Base-by-base conservation (phyloP, 2,888 invertebrate genomes). In the Metallyticus violacea region DNA sequence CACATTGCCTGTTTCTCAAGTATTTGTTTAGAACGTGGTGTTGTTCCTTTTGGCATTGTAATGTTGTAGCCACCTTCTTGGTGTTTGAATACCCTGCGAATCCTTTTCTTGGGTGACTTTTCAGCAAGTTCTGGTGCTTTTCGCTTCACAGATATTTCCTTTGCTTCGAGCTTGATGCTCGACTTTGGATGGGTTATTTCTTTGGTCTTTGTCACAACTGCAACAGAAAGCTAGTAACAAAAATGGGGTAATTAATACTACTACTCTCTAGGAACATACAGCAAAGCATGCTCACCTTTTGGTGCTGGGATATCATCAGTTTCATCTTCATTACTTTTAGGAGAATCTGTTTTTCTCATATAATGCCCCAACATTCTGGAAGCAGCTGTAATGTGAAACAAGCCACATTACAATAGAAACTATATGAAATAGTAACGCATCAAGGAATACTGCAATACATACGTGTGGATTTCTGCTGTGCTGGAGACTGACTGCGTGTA, bases 61-160 rank as follows among this genome's bases (percentile, higher is more conserved):
- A 93, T 91, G 81, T 92, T 93, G 88, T 93, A 93, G 28, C 91
- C 90, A 7, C 93, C 94, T 89, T 94, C 94, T 89, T 94, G 93
- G 89, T 93, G 93, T 0, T 93, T 93, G 62, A 92, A 89, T 29
- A 92, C 91, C 82, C 91, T 88, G n/a, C 91, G 89, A 77, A 90
- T 90, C 87, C 91, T 91, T 77, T 91, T 91, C 5, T 90, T 90
- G 7, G 79, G 79, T 2, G 85, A 40, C 27, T 78, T 9, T 6
- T 7, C 40, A n/a, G 29, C 28, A 25, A n/a, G 25, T n/a, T n/a
- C 29, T 22, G 28, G 9, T 22, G 30, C 4, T 30, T 85, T 90
- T 86, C 89, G 90, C 88, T 91, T 90, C 25, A 29, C n/a, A 2
- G 26, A 30, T 83, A 29, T n/a, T 26, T 86, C 85, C 29, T 86